Base-by-base conservation (phyloP, 2,888 invertebrate genomes). In the Parascotia fuliginaria region DNA sequence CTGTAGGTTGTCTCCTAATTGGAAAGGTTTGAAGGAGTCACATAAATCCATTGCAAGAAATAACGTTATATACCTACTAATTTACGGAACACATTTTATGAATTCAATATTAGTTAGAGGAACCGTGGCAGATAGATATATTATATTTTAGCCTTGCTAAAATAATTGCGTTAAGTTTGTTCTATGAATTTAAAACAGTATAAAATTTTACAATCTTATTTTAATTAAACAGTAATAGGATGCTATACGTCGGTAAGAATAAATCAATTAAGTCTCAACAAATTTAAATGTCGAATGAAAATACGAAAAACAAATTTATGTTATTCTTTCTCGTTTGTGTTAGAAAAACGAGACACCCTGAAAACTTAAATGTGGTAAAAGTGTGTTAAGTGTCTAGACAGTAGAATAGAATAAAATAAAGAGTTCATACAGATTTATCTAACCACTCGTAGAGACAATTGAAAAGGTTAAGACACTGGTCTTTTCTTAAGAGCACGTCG, bases 1-100 rank as follows among this genome's bases (percentile, higher is more conserved):
- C 65, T 66, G 73, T 75, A 72, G 73, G 74, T 64, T 64, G 65
- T 64, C 54, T 68, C 70, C 66, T 85, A 83, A 83, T 83, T 86
- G 80, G 81, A 76, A 41, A 73, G 75, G 77, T 74, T 70, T n/a
- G n/a, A n/a, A n/a, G 72, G 68, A 69, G 64, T 72, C 67, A 67
- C 63, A 68, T 72, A 75, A 73, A 65, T 66, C 66, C 68, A 65
- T 49, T 53, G 32, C 53, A 52, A 54, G 68, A 64, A 71, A 68
- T 67, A 71, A 51, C 59, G 57, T 60, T 61, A 46, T 38, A 33
- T 65, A 48, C 31, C 46, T 41, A 9, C 38, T 53, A 57, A 66
- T 61, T 52, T 65, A 65, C 47, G 36, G 41, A 41, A 45, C 45
- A 52, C 49, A 55, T 65, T 65, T 39, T 57, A 36, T 51, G 51